These are phyloP conservation scores for Leptinotarsa tumamoca DNA, from an alignment of 2,888 invertebrate genomes.

Conservation along the genomic window DNA sequence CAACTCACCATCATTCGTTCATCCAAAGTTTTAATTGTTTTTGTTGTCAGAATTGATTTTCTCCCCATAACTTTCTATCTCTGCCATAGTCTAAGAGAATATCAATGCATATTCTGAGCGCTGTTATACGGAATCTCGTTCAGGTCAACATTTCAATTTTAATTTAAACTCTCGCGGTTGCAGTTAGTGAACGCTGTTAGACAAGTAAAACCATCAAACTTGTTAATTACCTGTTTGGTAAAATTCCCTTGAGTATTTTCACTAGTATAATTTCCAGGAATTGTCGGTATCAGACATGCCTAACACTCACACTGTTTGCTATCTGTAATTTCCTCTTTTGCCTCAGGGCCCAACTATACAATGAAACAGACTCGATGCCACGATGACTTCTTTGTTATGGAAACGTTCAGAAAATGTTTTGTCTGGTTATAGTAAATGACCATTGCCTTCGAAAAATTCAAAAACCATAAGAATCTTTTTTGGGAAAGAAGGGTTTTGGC, in stretches of 20 bases:
- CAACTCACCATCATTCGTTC: not conserved
- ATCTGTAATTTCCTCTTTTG: constrained; percentile 62
- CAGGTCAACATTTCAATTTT: constrained; percentile 64
- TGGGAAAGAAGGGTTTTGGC: no score
- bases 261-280: constrained; percentile 65
- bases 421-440: not conserved
- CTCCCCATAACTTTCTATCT: constrained; percentile 21
- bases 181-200: constrained; percentile 47
- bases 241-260: constrained; percentile 66
- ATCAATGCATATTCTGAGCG: constrained; percentile 41
- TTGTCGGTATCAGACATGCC: constrained; percentile 65
- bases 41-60: constrained; percentile 38
- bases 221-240: constrained; percentile 68
- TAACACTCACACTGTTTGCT: constrained; percentile 49
- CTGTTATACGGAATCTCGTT: constrained; percentile 38
- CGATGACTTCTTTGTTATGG: constrained; percentile 32
- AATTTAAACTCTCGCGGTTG: constrained; percentile 52
- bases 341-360: constrained; percentile 46
- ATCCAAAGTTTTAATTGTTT: constrained; percentile 30
- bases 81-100: constrained; percentile 35
- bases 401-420: constrained; percentile 20
- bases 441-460: no score
- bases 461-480: no score
- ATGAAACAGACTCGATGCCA: constrained; percentile 42
- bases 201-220: constrained; percentile 66